A percentile compares a stretch with the other conserved stretches of the same genome.
Conservation (phyloP, 2,113 vertebrate genomes). For the Passer domesticus region DNA sequence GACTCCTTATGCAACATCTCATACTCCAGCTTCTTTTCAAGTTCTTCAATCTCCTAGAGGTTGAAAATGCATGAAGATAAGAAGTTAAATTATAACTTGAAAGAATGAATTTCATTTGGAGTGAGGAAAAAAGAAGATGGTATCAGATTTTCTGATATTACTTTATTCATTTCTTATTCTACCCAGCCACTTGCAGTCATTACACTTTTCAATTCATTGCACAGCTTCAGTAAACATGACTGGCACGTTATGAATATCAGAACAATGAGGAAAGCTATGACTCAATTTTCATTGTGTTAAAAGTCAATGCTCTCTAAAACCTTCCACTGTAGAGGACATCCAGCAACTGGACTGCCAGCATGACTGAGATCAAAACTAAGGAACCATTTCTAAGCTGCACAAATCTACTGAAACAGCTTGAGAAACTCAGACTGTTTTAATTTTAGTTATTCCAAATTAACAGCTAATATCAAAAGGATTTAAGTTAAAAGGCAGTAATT, state of each 20-base stretch:
- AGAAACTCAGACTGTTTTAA: background rate
- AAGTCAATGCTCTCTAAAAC: background rate
- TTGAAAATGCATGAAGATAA: background rate
- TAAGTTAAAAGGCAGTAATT: background rate
- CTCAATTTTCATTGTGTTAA: background rate
- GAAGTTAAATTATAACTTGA: background rate
- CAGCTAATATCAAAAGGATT: background rate
- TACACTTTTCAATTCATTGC: background rate
- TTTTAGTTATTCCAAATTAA: background rate
- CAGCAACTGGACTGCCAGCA: background rate
- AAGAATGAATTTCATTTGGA: background rate
- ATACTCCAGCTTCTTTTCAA: slow-evolving; percentile 71
- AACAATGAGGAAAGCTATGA: background rate
- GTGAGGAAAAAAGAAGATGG: slow-evolving; percentile 4
- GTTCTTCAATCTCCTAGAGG: slow-evolving; percentile 71
- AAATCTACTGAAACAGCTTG: background rate
- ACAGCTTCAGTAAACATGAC: slow-evolving; percentile 12
- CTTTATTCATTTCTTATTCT: background rate
- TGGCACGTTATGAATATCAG: background rate
- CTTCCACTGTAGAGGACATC: background rate
- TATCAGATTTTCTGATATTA: slow-evolving; percentile 22
- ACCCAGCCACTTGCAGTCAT: background rate
- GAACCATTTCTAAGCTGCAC: background rate
- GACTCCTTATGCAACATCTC: slow-evolving; percentile 59
- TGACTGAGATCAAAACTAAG: background rate